Evolutionary conservation across 2,113 vertebrate species (phyloP).

Genomic region (Picathartes gymnocephalus): DNA sequence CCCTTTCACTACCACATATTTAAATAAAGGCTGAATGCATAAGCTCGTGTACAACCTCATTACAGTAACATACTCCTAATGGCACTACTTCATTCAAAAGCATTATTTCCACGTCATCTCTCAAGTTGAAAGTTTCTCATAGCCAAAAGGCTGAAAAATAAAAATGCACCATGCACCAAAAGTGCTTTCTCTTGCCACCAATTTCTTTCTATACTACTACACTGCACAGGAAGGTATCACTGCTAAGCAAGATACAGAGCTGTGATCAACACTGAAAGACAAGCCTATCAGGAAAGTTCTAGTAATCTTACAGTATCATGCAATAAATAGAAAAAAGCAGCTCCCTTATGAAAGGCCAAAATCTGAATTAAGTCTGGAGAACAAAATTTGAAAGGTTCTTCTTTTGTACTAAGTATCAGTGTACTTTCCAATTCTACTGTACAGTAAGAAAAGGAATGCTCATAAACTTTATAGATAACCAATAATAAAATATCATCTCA

Average conservation of each 20-base stretch:
- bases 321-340: background rate
- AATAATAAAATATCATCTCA: background rate
- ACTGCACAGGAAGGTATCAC: background rate
- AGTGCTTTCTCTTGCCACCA: background rate
- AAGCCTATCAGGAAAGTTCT: background rate
- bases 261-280: background rate
- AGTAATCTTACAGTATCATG: background rate
- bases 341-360: background rate
- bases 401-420: background rate
- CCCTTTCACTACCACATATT: background rate
- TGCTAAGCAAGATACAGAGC: background rate
- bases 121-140: background rate
- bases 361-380: background rate
- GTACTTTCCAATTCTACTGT: background rate
- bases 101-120: background rate
- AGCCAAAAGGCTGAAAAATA: background rate
- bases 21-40: background rate
- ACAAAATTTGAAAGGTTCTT: background rate
- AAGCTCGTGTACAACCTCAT: background rate
- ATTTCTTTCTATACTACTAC: background rate
- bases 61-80: background rate
- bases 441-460: background rate
- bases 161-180: background rate
- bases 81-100: background rate
- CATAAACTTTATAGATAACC: background rate